These are phyloP conservation scores for Holocentrus rufus DNA, from an alignment of 2,797 vertebrate genomes.

Conservation along the genomic window DNA sequence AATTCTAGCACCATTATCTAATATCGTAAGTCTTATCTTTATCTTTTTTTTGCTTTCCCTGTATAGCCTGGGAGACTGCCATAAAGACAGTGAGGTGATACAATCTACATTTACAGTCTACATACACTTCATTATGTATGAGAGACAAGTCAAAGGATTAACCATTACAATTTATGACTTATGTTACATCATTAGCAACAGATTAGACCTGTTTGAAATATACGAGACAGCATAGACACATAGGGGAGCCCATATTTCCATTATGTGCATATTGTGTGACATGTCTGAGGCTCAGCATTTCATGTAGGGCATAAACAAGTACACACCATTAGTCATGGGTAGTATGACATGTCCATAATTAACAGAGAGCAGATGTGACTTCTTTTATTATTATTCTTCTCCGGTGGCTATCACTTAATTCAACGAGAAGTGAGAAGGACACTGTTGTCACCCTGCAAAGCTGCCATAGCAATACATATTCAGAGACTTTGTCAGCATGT, in stretches of 20 bases:
- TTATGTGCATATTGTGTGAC: conserved; percentile 34
- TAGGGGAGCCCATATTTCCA: conserved; percentile 16
- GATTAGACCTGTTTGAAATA: not conserved
- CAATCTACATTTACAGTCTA: not conserved
- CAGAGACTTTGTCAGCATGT: conserved; percentile 71
- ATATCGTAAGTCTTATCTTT: too few relatives aligned
- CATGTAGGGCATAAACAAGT: conserved; percentile 70
- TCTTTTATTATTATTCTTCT: conserved; percentile 49
- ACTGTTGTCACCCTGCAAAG: conserved; percentile 62
- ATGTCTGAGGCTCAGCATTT: conserved; percentile 53
- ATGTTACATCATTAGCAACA: not conserved
- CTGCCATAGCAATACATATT: conserved; percentile 52
- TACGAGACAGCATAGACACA: conserved; percentile 6
- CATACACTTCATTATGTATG: not conserved
- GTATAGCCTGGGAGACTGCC: not conserved
- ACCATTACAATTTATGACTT: not conserved
- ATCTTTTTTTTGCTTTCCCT: not conserved
- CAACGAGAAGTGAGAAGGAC: conserved; percentile 68
- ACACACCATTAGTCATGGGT: conserved; percentile 61
- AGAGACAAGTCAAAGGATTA: not conserved
- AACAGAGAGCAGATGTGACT: conserved; percentile 63
- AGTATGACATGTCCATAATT: conserved; percentile 68
- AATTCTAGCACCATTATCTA: too few relatives aligned
- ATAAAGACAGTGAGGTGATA: not conserved
- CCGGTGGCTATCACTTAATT: conserved; percentile 69